Base-by-base conservation (phyloP, 1,140 invertebrate genomes). In the Diabrotica undecimpunctata region DNA sequence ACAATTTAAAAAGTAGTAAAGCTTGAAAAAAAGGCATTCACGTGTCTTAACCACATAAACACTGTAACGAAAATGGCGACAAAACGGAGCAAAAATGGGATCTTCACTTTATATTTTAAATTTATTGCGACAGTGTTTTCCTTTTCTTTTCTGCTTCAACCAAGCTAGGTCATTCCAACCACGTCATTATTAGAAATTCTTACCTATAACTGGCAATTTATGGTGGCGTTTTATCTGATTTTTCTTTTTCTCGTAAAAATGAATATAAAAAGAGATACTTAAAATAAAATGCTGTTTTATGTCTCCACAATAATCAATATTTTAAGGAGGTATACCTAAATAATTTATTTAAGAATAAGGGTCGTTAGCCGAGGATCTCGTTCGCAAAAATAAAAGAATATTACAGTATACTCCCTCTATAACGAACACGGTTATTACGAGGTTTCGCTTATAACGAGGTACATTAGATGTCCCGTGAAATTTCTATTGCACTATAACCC, bases 101-200 rank as follows among this genome's bases (percentile, higher is more conserved):
- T 66, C 65, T 55, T 67, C 63, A 70, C 63, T 73, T 73, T 73
- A 72, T 73, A 72, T 69, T 73, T 68, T 66, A 62, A 66, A 73
- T 73, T 73, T 73, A 73, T 67, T 66, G 54, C 68, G 59, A 66
- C 65, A 65, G 61, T 55, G 62, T 66, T 53, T 71, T 71, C 67
- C 65, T 67, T 67, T 71, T 70, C 63, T 68, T 69, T 69, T 69
- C 64, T 61, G 41, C 61, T 41, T 12, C 60, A 58, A 38, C 46
- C 64, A 66, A 63, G 58, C 46, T 56, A 56, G 67, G 67, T 69
- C 67, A 69, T 69, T 69, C 58, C 57, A 14, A 53, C 14, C 58
- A 53, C 25, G 52, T 25, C 66, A 51, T 65, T 61, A 65, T 55
- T 64, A 63, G 65, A 55, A 61, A 68, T 54, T 50, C 38, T 54